Conservation (phyloP, 2,888 invertebrate genomes). For the Itoplectis maculator region DNA sequence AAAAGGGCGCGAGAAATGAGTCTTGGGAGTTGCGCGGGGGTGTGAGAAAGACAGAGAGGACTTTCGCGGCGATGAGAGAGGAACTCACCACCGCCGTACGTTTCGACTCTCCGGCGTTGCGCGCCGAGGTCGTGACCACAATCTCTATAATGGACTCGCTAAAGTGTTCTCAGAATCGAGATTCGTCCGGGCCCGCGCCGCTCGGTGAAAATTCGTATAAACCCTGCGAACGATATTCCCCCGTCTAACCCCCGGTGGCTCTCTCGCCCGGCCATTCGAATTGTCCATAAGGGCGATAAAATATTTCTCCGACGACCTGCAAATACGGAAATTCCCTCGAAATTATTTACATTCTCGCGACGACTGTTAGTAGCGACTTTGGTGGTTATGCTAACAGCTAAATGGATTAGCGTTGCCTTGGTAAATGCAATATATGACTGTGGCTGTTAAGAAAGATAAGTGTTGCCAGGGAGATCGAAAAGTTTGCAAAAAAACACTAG, state of each 20-base stretch:
- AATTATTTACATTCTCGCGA: not conserved
- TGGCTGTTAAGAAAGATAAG: not conserved
- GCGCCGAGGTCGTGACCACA: slow-evolving; percentile 80
- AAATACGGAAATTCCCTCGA: not conserved
- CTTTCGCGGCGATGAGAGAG: slow-evolving; percentile 67
- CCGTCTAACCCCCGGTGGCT: not conserved
- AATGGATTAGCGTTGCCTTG: not conserved
- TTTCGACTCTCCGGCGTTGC: slow-evolving; percentile 57
- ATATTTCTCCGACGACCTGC: slow-evolving; percentile 12
- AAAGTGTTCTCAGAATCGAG: slow-evolving; percentile 76
- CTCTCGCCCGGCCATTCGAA: slow-evolving; percentile 37
- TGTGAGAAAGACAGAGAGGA: slow-evolving; percentile 71
- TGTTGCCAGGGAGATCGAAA: too few relatives aligned
- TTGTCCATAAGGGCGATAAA: not conserved
- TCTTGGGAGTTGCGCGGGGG: slow-evolving; percentile 43
- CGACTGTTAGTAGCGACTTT: not conserved
- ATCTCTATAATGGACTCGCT: slow-evolving; percentile 83
- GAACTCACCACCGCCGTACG: slow-evolving; percentile 72
- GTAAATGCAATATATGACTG: not conserved
- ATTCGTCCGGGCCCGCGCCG: slow-evolving; percentile 55
- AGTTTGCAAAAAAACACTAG: too few relatives aligned
- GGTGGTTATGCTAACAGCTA: not conserved
- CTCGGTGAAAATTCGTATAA: slow-evolving; percentile 64
- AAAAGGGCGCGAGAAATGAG: slow-evolving; percentile 67
- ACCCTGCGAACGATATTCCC: slow-evolving; percentile 29